These are phyloP conservation scores for Cettia cetti DNA, from an alignment of 2,113 vertebrate genomes.

Conservation along the genomic window DNA sequence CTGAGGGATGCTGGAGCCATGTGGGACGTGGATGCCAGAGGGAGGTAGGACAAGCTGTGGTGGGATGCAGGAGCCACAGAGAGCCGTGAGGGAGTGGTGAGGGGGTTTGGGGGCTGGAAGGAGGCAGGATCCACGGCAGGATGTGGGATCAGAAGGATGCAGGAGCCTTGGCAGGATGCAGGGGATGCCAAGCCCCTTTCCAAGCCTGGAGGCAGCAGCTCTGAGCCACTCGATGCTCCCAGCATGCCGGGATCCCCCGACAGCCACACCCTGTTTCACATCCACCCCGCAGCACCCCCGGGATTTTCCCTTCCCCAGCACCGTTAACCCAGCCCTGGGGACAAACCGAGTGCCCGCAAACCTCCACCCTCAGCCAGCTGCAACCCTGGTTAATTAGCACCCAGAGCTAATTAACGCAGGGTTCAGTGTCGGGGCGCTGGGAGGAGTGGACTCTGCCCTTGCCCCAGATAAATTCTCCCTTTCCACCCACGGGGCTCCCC, in stretches of 20 bases:
- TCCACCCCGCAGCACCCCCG: rapidly evolving
- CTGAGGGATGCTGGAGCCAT: neutral
- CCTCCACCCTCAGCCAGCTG: neutral
- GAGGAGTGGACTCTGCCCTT: neutral
- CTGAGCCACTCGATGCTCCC: rapidly evolving
- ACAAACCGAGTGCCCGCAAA: neutral
- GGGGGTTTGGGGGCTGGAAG: too few species aligned
- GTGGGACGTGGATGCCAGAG: neutral
- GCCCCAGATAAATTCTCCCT: neutral
- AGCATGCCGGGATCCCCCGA: rapidly evolving
- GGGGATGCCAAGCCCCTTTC: neutral
- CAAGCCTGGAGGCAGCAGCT: neutral
- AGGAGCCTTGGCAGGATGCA: neutral
- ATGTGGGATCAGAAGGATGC: neutral
- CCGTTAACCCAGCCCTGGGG: neutral
- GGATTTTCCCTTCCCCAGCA: neutral
- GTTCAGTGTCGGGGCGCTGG: neutral
- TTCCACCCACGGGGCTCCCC: rapidly evolving
- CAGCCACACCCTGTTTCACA: rapidly evolving
- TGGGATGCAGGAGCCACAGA: neutral
- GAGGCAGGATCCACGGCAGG: neutral
- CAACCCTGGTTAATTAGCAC: neutral
- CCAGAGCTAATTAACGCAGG: neutral
- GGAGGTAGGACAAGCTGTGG: neutral
- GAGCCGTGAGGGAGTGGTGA: neutral